Evolutionary conservation across 2,797 vertebrate genomes (phyloP), one percentile per base, ranked within the genome.

Genomic region (Ptychobarbus kaznakovi): DNA sequence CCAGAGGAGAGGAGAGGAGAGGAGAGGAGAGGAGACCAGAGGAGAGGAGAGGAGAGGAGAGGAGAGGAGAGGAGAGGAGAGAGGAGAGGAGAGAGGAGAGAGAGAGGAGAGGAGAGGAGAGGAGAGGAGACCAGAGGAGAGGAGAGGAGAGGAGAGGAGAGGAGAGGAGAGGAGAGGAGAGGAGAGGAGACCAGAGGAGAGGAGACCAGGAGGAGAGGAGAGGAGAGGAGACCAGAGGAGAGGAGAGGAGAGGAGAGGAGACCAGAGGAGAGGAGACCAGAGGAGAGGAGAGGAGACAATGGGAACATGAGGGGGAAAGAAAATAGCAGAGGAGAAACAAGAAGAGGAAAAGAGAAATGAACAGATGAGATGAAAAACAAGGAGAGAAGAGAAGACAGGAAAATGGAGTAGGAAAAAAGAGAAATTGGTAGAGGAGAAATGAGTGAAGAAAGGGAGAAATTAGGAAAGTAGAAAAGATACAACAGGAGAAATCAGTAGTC

Each of bases 401-500:
- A 9, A 40, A 40, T 40, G 18, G 4, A 69, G 38, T 3, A 25
- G 3, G 7, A 13, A 10, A 51, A 25, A 49, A 40, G 3, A 28
- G n/a, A 74, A 12, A 16, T 4, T 0, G 13, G 15, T 25, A 0
- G 93, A 93, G 95, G 92, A 95, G 88, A 91, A 88, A 88, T 89
- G 78, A 22, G 44, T 22, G 65, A 40, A 6, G 53, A 28, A 90
- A 83, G 22, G 16, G 42, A 46, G 42, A 32, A 66, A n/a, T 49
- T 4, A 49, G 46, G 4, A 49, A 49, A 49, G 46, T 15, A 49
- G 46, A 58, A n/a, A 61, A 4, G 56, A 11, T 51, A 18, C 49
- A 51, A n/a, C 0, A 40, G 13, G 2, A 42, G 44, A 35, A 18
- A 35, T 32, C 10, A 49, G 44, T 3, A 65, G 13, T 15, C 0